Evolutionary conservation across 1,140 invertebrate species (phyloP), one percentile per base, ranked within the genome.

Genomic region (Arion vulgaris): DNA sequence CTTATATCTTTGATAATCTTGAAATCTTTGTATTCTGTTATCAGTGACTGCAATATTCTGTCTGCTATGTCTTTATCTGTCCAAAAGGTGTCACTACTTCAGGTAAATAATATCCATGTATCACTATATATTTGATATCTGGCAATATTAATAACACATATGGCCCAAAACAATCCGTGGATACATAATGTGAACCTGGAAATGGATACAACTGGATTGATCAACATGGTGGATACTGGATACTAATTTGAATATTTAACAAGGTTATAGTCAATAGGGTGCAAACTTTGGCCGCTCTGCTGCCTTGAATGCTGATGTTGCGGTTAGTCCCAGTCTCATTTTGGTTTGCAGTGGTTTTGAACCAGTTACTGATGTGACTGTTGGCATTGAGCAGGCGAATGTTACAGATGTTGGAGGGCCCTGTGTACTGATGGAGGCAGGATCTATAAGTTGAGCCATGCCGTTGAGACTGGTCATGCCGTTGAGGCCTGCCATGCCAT

Each of bases 401-500:
- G 95, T 85, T 90, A 96, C 87, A 96, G 94, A 79, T 93, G 93
- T 86, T 91, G 93, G 87, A 96, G 94, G 94, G 97, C 94, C 94
- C 97, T 97, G 90, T 96, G 96, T 92, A 97, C 94, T 92, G 96
- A 96, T 93, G 97, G 96, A 91, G 96, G 96, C 93, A 96, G 96
- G 93, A 95, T 82, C 81, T 34, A 82, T 68, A 28, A 85, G 49
- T 57, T 57, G 36, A 69, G 74, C 32, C 71, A 75, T 62, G 53
- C 74, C 62, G 76, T 76, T 62, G 36, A 73, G 71, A 73, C 32
- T 9, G 34, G 72, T 62, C 80, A 79, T 34, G 78, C 51, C 17
- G 34, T 81, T 17, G 78, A 39, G 34, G 62, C 84, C 68, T 69
- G 36, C 9, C 53, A 57, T 57, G n/a, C n/a, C n/a, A n/a, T n/a